Conservation (phyloP, 2,797 vertebrate genomes). For the Aphelocoma californica region DNA sequence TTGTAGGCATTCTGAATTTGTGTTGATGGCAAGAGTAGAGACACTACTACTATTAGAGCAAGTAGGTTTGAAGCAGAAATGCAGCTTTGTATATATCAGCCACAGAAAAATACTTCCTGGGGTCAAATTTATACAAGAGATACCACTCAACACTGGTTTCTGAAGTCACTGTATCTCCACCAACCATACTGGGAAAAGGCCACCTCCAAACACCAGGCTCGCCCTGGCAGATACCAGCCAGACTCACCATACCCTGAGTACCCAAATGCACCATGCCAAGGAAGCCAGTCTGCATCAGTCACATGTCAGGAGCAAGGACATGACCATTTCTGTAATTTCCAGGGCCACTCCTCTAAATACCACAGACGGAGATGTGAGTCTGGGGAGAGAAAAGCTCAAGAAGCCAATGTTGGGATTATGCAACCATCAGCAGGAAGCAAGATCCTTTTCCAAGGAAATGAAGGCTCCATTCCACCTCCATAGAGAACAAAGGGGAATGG, state of each 20-base stretch:
- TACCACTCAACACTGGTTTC: not conserved
- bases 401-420: not conserved
- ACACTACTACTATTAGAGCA: not conserved
- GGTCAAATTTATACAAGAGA: not conserved
- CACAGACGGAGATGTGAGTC: not conserved
- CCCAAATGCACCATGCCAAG: not conserved
- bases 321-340: not conserved
- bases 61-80: not conserved
- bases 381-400: not conserved
- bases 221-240: not conserved
- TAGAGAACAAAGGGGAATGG: not conserved
- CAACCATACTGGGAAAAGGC: not conserved
- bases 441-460: not conserved
- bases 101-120: not conserved
- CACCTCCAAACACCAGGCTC: not conserved
- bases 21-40: not conserved
- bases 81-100: not conserved
- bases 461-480: not conserved
- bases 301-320: not conserved
- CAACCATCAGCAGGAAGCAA: not conserved
- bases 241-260: accelerated
- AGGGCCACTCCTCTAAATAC: not conserved
- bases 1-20: not conserved
- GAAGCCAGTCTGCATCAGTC: not conserved
- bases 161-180: not conserved